Conservation (phyloP, 2,888 invertebrate genomes). For the Dorcus hopei region DNA sequence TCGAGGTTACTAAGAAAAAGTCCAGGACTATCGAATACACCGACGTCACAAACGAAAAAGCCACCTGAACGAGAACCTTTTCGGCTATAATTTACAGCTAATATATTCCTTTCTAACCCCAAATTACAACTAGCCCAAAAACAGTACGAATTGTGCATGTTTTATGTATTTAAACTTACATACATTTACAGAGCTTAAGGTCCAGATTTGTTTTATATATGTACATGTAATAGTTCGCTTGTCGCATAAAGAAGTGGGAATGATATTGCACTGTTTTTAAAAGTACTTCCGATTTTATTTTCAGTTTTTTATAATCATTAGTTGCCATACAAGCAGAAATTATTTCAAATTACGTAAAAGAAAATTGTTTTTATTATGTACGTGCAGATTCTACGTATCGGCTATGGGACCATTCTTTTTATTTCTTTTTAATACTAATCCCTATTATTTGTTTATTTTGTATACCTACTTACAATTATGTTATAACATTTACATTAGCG, state of each 20-base stretch:
- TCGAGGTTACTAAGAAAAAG: conserved; percentile 63
- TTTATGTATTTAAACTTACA: conserved; percentile 33
- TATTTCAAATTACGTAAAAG: conserved; percentile 9
- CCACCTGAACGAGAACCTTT: conserved; percentile 64
- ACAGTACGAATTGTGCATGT: conserved; percentile 42
- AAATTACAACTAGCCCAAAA: conserved; percentile 40
- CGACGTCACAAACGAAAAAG: conserved; percentile 52
- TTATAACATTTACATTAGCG: conserved; percentile 7
- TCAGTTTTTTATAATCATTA: conserved; percentile 23
- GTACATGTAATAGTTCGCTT: background rate
- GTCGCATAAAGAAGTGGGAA: background rate
- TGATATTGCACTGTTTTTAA: background rate
- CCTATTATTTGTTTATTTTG: background rate
- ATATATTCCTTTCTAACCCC: conserved; percentile 4
- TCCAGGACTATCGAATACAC: conserved; percentile 67
- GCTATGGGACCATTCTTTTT: conserved; percentile 4
- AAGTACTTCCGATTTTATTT: background rate
- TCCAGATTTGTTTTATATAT: background rate
- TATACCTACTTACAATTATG: background rate
- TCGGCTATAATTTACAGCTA: conserved; percentile 57
- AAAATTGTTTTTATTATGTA: background rate
- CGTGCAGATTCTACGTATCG: background rate
- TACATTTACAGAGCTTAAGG: conserved; percentile 20
- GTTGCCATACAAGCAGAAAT: conserved; percentile 35
- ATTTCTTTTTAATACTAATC: conserved; percentile 3